Evolutionary conservation across 2,113 vertebrate species (phyloP), one percentile per base, ranked within the genome.

Genomic region (Pseudorasbora parva): DNA sequence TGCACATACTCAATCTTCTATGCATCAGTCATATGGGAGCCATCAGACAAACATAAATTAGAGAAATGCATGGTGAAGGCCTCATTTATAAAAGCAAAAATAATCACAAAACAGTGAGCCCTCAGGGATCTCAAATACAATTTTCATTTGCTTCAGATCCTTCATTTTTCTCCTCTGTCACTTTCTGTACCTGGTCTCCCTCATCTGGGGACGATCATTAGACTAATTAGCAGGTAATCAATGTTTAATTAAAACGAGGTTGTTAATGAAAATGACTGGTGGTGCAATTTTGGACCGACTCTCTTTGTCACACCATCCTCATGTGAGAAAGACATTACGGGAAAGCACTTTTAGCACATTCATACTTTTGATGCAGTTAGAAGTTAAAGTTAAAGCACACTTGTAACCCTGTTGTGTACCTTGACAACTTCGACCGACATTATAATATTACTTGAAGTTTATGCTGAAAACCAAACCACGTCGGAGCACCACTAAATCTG

Each of bases 161-260:
- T 91, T 94, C 93, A 93, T 93, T 87, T 86, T 88, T 85, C 90
- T 87, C 84, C 76, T 78, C 89, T 92, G 89, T 90, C 91, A 89
- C 86, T 88, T 85, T 84, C 78, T 56, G 78, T 90, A 92, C 91
- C 88, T 90, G 82, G 83, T 90, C 83, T 86, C 85, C 77, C 90
- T 90, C 92, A 94, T 94, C 94, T 95, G 92, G 93, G 94, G 95
- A 94, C 92, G 91, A 95, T 96, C 94, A 95, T 94, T 94, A 92
- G 92, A 92, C 94, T 96, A 96, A 97, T 97, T 95, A 96, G 94
- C 93, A 93, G 92, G 92, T 95, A 95, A 96, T 97, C 95, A 93
- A 96, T 96, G 94, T 95, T 97, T 96, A 95, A 97, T 97, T 97
- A 96, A 96, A 96, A 95, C 88, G 84, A 91, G 90, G 90, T 92